Base-by-base conservation (phyloP, 2,797 vertebrate species). In the Microctenopoma stevenorrisi region DNA sequence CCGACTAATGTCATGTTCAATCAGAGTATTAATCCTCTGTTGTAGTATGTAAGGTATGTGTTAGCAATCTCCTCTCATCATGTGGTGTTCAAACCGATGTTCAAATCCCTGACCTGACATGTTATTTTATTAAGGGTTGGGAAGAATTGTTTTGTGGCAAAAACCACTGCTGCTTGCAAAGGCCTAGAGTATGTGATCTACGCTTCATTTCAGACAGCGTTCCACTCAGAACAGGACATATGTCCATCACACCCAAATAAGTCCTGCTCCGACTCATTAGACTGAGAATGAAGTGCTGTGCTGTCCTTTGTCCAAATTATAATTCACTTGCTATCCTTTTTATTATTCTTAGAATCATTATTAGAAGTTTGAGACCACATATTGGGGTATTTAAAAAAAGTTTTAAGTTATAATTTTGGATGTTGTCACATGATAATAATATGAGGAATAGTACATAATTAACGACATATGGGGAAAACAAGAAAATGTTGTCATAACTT, bases 171-270 rank as follows among this genome's bases (percentile, higher is more conserved):
- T 69, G 42, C 26, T 62, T 37, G 61, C 50, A 57, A 53, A 53
- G 46, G 63, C 54, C 63, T 38, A 14, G 15, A 50, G 43, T 13
- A 33, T 38, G 48, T 54, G 50, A 78, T 76, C 43, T 33, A 42
- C 53, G 50, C 68, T 62, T 58, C 54, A 54, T 71, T 67, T 61
- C 50, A 38, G 70, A 62, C 67, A 73, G 58, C 42, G 68, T 69
- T 74, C 76, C 56, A 47, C 68, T 68, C 52, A 37, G 25, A 59
- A 50, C 28, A 25, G 26, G 51, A 43, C 48, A 61, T 28, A 18
- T 38, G 49, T 69, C 69, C 46, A 65, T 82, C 76, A 53, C 0
- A 13, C 47, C 63, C 55, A 64, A 77, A 65, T 68, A 42, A 22
- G 60, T 50, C 48, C 26, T 7, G 42, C 42, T 33, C 62, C 62